Evolutionary conservation across 1,140 invertebrate genomes (phyloP).

Genomic region (Wiebesia pumilae): DNA sequence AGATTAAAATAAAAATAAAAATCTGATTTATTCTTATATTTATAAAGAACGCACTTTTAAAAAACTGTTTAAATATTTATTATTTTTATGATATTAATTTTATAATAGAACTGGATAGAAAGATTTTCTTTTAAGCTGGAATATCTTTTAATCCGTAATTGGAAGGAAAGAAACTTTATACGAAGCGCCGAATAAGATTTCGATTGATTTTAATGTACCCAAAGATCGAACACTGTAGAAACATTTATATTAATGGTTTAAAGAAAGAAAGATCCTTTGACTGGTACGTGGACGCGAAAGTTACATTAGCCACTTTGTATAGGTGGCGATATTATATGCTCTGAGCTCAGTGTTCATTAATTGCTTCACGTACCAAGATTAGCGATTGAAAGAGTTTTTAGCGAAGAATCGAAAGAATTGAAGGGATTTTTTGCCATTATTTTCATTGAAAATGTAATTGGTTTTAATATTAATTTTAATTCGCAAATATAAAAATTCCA

Average conservation of each 20-base stretch:
- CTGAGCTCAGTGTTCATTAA: neutral
- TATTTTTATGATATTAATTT: too few relatives aligned
- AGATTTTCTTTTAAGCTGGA: too few relatives aligned
- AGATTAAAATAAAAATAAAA: neutral
- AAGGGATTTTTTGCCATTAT: neutral
- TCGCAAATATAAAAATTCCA: too few relatives aligned
- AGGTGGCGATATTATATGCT: conserved; percentile 25
- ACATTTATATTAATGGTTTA: conserved; percentile 16
- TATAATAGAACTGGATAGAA: too few relatives aligned
- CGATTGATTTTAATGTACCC: conserved; percentile 13
- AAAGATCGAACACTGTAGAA: neutral
- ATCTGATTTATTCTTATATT: neutral
- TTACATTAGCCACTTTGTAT: conserved; percentile 39
- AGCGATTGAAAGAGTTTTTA: conserved; percentile 19
- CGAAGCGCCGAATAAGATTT: neutral
- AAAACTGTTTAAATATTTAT: too few relatives aligned
- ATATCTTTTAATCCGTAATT: neutral
- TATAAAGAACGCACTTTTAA: too few relatives aligned
- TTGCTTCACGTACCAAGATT: conserved; percentile 14
- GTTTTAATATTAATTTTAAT: too few relatives aligned
- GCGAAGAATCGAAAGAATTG: neutral
- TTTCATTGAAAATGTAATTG: too few relatives aligned
- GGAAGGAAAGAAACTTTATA: neutral
- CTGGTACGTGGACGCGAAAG: conserved; percentile 1
- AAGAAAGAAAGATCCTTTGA: conserved; percentile 27